Conservation (phyloP, 1,140 invertebrate species). For the Octopus sinensis region DNA sequence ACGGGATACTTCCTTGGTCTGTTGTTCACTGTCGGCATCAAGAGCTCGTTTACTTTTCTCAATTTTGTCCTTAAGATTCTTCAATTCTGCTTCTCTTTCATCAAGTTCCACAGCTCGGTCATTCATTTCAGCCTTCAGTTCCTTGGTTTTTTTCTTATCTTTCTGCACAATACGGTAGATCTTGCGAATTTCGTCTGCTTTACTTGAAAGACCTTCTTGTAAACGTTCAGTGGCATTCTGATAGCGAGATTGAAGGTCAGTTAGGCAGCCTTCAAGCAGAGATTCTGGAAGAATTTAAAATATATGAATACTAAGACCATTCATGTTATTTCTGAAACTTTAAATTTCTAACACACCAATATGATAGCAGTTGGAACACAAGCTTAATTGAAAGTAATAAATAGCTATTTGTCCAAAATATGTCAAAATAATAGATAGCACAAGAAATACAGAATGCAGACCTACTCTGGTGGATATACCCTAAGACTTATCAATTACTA, state of each 20-base stretch:
- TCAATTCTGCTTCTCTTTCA: constrained; percentile 25
- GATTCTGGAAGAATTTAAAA: constrained; percentile 20
- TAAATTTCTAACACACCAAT: too few species aligned
- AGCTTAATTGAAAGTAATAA: too few species aligned
- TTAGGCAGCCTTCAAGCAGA: constrained; percentile 25
- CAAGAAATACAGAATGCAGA: too few species aligned
- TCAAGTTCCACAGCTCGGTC: constrained; percentile 16
- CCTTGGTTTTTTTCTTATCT: constrained; percentile 19
- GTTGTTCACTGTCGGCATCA: constrained; percentile 30
- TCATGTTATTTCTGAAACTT: too few species aligned
- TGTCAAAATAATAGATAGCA: too few species aligned
- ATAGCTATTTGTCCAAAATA: too few species aligned
- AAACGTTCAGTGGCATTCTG: constrained; percentile 26
- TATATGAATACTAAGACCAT: not conserved
- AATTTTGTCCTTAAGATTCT: constrained; percentile 30
- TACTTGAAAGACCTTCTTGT: constrained; percentile 22
- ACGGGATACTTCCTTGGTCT: constrained; percentile 37
- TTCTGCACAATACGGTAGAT: constrained; percentile 24
- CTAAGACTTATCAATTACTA: too few species aligned
- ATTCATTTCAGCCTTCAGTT: constrained; percentile 24
- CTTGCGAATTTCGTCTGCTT: constrained; percentile 25
- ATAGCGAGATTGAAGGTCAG: constrained; percentile 21
- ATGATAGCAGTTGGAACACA: too few species aligned
- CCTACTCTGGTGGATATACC: too few species aligned
- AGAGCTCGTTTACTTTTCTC: constrained; percentile 25